Conservation (phyloP, 2,888 invertebrate genomes). For the Thecophora atra region DNA sequence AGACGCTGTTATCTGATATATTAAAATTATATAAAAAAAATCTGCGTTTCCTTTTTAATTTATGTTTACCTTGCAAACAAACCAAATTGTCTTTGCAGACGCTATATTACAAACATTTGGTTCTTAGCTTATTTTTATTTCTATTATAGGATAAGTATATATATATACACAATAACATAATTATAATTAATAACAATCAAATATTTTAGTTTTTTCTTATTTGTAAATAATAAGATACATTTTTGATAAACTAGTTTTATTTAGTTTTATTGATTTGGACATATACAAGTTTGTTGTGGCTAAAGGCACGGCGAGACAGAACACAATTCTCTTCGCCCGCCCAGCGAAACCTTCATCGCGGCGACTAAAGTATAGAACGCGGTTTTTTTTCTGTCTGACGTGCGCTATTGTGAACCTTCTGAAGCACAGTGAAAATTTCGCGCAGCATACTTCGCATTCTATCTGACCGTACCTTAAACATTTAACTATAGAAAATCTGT, state of each 20-base stretch:
- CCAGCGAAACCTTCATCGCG: no score
- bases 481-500: constrained; percentile 12
- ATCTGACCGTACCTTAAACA: no score
- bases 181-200: constrained; percentile 37
- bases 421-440: no score
- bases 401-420: no score
- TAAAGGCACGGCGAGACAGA: no score
- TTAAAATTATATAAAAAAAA: neutral
- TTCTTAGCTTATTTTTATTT: constrained; percentile 24
- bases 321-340: no score
- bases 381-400: no score
- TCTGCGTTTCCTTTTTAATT: no score
- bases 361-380: no score
- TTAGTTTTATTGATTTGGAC: constrained; percentile 13
- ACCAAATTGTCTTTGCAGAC: no score
- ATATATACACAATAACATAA: constrained; percentile 33
- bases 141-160: constrained; percentile 28
- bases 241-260: constrained; percentile 14
- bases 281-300: neutral
- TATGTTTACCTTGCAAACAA: no score
- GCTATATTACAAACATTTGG: neutral
- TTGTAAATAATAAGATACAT: constrained; percentile 20
- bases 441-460: no score
- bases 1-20: constrained; percentile 9
- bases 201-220: constrained; percentile 27